These are phyloP conservation scores for Lichenostomus cassidix DNA, from an alignment of 2,113 vertebrate species.

Conservation along the genomic window DNA sequence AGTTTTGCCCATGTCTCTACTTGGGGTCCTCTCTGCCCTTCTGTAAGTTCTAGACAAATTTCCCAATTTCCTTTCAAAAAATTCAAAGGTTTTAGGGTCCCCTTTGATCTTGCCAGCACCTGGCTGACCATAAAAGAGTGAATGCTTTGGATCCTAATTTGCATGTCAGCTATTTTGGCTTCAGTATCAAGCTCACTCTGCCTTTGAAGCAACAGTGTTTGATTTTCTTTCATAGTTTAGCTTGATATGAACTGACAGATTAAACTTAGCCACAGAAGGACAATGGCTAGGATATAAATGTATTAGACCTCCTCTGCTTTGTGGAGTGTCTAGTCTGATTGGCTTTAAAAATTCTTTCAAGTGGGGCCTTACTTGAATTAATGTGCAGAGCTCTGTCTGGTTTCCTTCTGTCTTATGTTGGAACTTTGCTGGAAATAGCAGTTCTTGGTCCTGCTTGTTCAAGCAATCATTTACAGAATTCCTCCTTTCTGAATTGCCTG, in stretches of 20 bases:
- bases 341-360: not conserved
- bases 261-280: not conserved
- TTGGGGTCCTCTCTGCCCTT: not conserved
- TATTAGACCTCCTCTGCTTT: not conserved
- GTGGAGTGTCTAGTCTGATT: not conserved
- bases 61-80: not conserved
- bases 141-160: conserved; percentile 10
- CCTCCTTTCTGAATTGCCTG: not conserved
- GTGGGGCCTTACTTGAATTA: not conserved
- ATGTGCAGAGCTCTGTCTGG: not conserved
- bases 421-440: not conserved
- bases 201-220: conserved; percentile 25
- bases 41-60: not conserved
- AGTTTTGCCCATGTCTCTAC: not conserved
- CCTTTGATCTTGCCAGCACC: conserved; percentile 37
- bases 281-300: not conserved
- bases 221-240: conserved; percentile 4
- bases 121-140: conserved; percentile 4
- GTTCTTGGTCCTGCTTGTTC: not conserved
- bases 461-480: not conserved
- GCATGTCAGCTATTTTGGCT: not conserved
- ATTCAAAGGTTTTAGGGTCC: conserved; percentile 2
- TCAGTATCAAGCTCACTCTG: not conserved
- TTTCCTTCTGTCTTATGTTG: not conserved
- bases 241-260: not conserved